Evolutionary conservation across 2,113 vertebrate genomes (phyloP).

Genomic region (Otis tarda): DNA sequence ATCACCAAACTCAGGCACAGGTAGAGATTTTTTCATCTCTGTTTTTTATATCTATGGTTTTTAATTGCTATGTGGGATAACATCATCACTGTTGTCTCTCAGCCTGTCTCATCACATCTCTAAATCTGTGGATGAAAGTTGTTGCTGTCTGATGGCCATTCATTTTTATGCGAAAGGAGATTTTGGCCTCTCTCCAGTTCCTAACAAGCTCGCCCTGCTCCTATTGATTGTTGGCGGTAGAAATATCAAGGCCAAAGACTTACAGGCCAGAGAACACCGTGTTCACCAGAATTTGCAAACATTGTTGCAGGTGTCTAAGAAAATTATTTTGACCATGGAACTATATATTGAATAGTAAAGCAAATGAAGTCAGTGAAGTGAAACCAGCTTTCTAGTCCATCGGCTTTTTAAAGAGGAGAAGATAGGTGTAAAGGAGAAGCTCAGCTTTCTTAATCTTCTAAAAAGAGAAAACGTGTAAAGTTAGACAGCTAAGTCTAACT

Average conservation of each 20-base stretch:
- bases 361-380: background rate
- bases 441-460: background rate
- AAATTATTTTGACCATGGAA: background rate
- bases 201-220: background rate
- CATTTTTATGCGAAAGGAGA: background rate
- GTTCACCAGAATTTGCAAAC: background rate
- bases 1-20: background rate
- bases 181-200: background rate
- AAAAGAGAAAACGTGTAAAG: background rate
- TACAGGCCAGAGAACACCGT: background rate
- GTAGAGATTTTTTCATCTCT: background rate
- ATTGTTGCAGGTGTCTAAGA: background rate
- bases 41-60: background rate
- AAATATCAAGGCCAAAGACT: background rate
- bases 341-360: background rate
- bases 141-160: background rate
- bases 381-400: background rate
- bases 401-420: background rate
- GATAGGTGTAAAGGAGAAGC: background rate
- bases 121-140: background rate
- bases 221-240: background rate
- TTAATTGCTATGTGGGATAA: background rate
- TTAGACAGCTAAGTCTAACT: background rate
- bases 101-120: background rate
- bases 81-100: background rate